Conservation (phyloP, 30 jellyfish, hydroid and myxozoan species). For the Pseudorhiza aurosa region DNA sequence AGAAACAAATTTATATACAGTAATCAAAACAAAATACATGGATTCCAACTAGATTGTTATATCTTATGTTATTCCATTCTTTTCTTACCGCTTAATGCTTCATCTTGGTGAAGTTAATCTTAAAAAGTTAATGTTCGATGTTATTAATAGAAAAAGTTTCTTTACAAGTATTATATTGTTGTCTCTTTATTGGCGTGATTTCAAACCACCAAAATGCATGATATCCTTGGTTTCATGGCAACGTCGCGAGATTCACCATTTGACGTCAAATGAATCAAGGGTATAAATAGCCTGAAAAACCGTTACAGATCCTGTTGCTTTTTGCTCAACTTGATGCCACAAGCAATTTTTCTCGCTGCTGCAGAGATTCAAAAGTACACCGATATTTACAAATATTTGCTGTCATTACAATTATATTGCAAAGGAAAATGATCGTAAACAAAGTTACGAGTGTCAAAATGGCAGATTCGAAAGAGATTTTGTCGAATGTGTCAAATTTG, state of each 20-base stretch:
- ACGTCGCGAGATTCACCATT: neutral
- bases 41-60: too few species aligned
- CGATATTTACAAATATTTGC: neutral
- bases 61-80: too few species aligned
- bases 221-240: neutral
- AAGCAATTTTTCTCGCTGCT: neutral
- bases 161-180: too few species aligned
- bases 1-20: too few species aligned
- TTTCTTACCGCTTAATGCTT: too few species aligned
- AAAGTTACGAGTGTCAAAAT: neutral
- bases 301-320: neutral
- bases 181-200: too few species aligned
- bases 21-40: too few species aligned
- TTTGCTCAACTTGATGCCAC: neutral
- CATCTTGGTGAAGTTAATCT: too few species aligned
- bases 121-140: too few species aligned
- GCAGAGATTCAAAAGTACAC: neutral
- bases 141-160: too few species aligned
- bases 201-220: neutral
- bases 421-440: neutral
- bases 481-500: neutral
- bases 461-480: neutral
- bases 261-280: neutral
- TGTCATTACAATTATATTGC: neutral
- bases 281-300: neutral